Percentiles rank a stretch among this genome's conserved stretches.
These are phyloP conservation scores for Phyllotis vaccarum DNA, from an alignment of 2,797 vertebrate species.

Conservation along the genomic window DNA sequence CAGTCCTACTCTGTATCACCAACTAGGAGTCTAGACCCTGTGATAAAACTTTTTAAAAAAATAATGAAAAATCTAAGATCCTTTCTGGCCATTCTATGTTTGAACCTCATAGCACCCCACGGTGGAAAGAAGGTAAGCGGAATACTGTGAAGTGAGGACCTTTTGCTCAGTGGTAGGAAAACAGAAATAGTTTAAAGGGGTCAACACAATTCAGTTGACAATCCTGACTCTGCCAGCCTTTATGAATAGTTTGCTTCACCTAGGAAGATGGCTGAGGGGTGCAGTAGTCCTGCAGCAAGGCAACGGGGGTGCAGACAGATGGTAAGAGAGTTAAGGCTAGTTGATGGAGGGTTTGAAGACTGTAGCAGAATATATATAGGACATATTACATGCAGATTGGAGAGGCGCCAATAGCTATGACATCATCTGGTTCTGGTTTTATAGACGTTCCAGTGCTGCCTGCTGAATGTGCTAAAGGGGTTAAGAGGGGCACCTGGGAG, in stretches of 20 bases:
- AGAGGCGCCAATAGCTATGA: not conserved
- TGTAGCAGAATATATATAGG: too few relatives aligned
- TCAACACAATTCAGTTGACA: not conserved
- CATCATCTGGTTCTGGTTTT: not conserved
- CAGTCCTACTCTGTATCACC: not conserved
- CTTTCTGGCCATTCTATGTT: not conserved
- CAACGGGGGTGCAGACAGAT: not conserved
- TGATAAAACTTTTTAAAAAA: not conserved
- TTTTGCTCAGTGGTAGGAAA: not conserved
- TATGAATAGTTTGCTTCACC: not conserved
- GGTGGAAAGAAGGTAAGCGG: not conserved
- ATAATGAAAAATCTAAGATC: not conserved
- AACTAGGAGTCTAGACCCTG: not conserved
- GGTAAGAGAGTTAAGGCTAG: too few relatives aligned
- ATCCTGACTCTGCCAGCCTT: not conserved
- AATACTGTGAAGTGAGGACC: not conserved
- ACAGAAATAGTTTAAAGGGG: not conserved
- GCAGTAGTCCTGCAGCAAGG: not conserved
- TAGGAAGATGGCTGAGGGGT: too few relatives aligned
- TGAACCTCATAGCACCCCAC: not conserved
- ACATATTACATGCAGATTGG: fast-evolving
- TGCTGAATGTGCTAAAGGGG: not conserved
- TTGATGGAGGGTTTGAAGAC: not conserved
- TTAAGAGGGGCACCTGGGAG: not conserved
- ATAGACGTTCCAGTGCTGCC: not conserved